phyloP scores from a whole-genome alignment of 2,888 invertebrate species.

The Noctua comes region DNA sequence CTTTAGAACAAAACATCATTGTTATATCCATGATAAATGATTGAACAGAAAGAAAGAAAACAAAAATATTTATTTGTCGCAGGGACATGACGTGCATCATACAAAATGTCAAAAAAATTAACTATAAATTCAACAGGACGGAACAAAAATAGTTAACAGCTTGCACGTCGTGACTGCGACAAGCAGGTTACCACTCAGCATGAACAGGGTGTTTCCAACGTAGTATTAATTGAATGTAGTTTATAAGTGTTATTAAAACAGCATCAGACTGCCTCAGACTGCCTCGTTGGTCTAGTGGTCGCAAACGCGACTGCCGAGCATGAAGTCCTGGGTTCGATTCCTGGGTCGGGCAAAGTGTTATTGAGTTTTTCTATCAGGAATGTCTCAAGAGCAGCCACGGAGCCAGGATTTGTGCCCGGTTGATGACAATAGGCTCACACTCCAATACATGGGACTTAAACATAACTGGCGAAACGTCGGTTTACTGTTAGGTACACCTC shows the following conservation, averaged over 20 bases:
- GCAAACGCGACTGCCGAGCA: not conserved
- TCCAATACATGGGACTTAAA: not conserved
- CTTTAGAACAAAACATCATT: constrained; percentile 6
- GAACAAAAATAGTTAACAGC: too few relatives aligned
- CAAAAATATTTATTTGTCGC: too few relatives aligned
- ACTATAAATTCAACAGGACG: too few relatives aligned
- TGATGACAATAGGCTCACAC: not conserved
- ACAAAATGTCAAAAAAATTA: too few relatives aligned
- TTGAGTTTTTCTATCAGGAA: not conserved
- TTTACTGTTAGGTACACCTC: too few relatives aligned
- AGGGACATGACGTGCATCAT: too few relatives aligned
- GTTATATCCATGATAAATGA: not conserved
- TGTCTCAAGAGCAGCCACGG: not conserved
- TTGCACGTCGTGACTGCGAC: too few relatives aligned
- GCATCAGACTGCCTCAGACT: not conserved
- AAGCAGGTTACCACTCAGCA: too few relatives aligned
- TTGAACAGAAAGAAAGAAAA: too few relatives aligned
- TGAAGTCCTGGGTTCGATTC: not conserved
- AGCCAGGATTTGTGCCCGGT: not conserved
- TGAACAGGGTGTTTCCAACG: not conserved
- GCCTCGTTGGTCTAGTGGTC: not conserved
- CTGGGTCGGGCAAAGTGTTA: not conserved
- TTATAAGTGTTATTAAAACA: not conserved
- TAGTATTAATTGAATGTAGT: not conserved
- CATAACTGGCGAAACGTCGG: not conserved